Conservation (phyloP, 2,888 invertebrate species). For the Cataglyphis livida region DNA sequence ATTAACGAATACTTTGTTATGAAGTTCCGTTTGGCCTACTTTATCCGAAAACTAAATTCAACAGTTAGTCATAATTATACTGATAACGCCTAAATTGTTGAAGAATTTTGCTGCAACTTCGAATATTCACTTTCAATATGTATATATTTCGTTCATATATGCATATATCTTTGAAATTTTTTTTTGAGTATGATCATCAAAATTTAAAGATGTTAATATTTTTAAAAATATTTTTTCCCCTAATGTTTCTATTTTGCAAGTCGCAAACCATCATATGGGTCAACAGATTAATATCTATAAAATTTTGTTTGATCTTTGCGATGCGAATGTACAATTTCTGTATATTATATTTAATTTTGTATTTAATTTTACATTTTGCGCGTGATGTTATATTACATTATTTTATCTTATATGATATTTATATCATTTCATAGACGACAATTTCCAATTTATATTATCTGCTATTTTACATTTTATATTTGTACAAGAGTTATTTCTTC, state of each 20-base stretch:
- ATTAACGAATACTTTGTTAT: slow-evolving; percentile 41
- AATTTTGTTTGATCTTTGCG: background rate
- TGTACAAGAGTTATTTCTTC: background rate
- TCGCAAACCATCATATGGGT: background rate
- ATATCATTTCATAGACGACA: background rate
- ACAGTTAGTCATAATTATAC: slow-evolving; percentile 8
- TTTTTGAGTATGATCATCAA: background rate
- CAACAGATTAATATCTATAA: background rate
- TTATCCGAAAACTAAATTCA: slow-evolving; percentile 26
- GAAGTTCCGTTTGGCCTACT: slow-evolving; percentile 23
- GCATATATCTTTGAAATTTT: background rate
- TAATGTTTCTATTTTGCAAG: background rate
- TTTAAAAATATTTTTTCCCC: background rate
- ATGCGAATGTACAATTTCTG: background rate
- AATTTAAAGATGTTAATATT: background rate
- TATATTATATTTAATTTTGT: background rate
- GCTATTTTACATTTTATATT: background rate
- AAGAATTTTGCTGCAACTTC: background rate
- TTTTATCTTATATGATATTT: background rate
- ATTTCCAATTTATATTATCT: background rate
- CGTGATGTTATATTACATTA: background rate
- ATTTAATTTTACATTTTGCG: background rate
- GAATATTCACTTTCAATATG: background rate
- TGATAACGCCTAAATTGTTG: slow-evolving; percentile 20
- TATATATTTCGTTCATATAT: background rate